Conservation (phyloP, 2,113 vertebrate genomes). For the Pelmatolapia mariae region DNA sequence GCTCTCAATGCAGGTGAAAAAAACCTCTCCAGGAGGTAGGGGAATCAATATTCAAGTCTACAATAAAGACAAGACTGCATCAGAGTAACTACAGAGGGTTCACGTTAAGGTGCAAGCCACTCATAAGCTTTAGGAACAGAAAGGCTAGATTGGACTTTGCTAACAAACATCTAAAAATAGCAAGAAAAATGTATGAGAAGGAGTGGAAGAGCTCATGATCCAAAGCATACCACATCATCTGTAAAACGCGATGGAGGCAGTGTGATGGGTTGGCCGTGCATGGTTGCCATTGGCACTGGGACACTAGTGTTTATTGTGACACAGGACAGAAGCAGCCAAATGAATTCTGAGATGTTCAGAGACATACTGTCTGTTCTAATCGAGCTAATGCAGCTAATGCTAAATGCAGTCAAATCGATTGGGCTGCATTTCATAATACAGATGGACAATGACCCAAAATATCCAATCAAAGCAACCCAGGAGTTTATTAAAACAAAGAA, state of each 20-base stretch:
- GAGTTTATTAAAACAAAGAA: not conserved
- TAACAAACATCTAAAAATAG: too few relatives aligned
- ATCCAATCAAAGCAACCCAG: not conserved
- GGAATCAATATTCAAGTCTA: too few relatives aligned
- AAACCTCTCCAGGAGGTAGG: too few relatives aligned
- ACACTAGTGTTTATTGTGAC: not conserved
- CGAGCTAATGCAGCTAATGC: not conserved
- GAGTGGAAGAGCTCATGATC: not conserved
- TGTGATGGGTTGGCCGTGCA: not conserved
- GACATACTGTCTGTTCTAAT: not conserved
- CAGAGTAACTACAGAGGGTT: too few relatives aligned
- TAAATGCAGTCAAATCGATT: not conserved
- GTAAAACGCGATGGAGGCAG: rapidly evolving
- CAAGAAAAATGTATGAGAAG: not conserved
- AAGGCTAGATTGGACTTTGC: too few relatives aligned
- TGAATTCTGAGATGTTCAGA: not conserved
- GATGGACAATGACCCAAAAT: not conserved
- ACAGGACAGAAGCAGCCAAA: not conserved
- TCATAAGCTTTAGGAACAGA: too few relatives aligned
- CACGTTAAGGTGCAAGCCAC: too few relatives aligned
- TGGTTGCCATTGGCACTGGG: not conserved
- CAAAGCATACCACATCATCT: not conserved
- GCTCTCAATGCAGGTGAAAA: too few relatives aligned
- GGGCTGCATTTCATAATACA: not conserved
- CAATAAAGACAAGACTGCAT: too few relatives aligned